Conservation (phyloP, 2,113 vertebrate species). For the Tyto alba region DNA sequence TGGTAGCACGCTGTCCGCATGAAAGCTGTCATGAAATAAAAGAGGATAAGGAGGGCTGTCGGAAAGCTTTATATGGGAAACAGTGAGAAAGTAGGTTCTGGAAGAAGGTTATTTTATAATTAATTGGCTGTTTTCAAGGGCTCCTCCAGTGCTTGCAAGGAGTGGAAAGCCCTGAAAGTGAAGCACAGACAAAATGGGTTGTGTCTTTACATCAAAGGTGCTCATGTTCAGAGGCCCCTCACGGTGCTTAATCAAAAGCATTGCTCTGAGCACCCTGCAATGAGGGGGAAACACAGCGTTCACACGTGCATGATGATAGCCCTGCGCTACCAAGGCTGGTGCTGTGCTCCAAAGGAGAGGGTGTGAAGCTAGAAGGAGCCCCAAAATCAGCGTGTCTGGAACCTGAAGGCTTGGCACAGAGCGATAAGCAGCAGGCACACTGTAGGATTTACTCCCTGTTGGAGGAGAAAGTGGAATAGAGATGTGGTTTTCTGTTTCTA, state of each 20-base stretch:
- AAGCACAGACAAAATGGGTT: not conserved
- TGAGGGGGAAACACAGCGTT: accelerated
- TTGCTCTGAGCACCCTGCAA: not conserved
- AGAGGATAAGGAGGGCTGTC: not conserved
- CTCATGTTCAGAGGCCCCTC: not conserved
- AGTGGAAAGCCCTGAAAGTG: not conserved
- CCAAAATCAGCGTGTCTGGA: not conserved
- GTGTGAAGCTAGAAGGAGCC: not conserved
- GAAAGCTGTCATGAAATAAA: not conserved
- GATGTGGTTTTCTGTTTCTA: not conserved
- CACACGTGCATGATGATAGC: accelerated
- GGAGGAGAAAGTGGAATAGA: not conserved
- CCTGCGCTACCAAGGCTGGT: not conserved
- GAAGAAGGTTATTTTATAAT: not conserved
- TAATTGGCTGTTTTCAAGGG: not conserved
- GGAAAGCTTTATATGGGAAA: not conserved
- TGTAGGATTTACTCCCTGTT: not conserved
- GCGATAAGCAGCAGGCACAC: not conserved
- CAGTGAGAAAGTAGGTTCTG: not conserved
- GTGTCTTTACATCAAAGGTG: not conserved
- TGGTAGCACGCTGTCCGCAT: accelerated
- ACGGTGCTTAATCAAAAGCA: not conserved
- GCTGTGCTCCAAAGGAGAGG: not conserved
- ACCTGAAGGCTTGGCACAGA: accelerated
- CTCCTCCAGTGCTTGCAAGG: not conserved